Base-by-base conservation (phyloP, 2,113 vertebrate species). In the Antigone vipio region DNA sequence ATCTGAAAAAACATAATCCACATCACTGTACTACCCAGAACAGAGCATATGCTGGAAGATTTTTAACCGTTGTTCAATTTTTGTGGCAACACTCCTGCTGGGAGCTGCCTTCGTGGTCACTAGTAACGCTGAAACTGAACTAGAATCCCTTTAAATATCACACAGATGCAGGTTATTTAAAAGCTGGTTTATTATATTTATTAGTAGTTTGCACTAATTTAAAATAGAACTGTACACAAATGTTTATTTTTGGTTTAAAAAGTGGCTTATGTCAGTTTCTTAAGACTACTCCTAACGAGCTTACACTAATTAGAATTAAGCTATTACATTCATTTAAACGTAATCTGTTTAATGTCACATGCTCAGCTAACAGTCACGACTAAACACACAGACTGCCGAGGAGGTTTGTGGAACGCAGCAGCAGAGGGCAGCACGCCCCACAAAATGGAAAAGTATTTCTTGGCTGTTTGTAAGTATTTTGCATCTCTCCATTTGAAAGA, bases 401-500 rank as follows among this genome's bases (percentile, higher is more conserved):
- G 22, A 47, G n/a, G 38, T 17, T 17, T 15, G 3, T 6, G 32
- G 38, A 11, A 21, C 1, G 30, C 71, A 94, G 89, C 96, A 95
- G 93, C 93, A 97, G 98, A 96, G 97, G 97, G 97, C 98, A 97
- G 94, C 84, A 96, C 56, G 96, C 6, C 63, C 94, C 93, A 74
- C 5, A 6, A 59, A 83, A 97, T 47, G 8, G 3, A 27, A 3
- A 0, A 10, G 9, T 1, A 7, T 35, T 73, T 13, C 55, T 45
- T 24, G 1, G 12, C 23, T n/a, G 17, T 19, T 55, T 0, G 18
- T 53, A 83, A 63, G 9, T 22, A 16, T n/a, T 75, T 45, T 60
- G 5, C 27, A 6, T 15, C 18, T 81, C 67, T 81, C 56, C n/a
- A 4, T 64, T 11, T 15, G 45, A 91, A 85, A n/a, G 0, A 4